Conservation (phyloP, 2,888 invertebrate genomes). For the Polyommatus iphigenia region DNA sequence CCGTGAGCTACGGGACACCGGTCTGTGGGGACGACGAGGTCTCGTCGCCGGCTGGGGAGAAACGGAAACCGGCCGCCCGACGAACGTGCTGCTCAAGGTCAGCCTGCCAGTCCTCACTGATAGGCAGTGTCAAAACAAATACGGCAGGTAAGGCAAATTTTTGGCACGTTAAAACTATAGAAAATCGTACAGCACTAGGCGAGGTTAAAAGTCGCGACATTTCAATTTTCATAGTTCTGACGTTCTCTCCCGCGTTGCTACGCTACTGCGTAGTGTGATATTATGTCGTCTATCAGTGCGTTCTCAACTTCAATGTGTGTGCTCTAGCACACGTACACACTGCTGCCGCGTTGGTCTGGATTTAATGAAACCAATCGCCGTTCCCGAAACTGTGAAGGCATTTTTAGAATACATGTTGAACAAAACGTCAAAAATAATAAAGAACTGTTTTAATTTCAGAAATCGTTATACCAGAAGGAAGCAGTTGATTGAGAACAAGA, state of each 20-base stretch:
- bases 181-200: no score
- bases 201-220: no score
- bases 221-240: no score
- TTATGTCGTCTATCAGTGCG: no score
- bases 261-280: no score
- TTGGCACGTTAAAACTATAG: no score
- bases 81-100: slow-evolving; percentile 36
- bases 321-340: not conserved
- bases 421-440: no score
- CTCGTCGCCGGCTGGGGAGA: slow-evolving; percentile 38
- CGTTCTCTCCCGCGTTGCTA: no score
- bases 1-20: slow-evolving; percentile 23
- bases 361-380: no score
- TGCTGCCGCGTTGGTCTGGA: not conserved
- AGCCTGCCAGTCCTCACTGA: slow-evolving; percentile 33
- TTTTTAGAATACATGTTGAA: no score
- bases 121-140: slow-evolving; percentile 17
- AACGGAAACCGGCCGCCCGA: slow-evolving; percentile 30
- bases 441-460: not conserved
- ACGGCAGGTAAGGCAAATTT: slow-evolving; percentile 28
- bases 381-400: no score
- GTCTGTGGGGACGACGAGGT: slow-evolving; percentile 28
- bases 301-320: not conserved
- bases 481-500: slow-evolving; percentile 40
- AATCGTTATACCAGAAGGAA: not conserved